Percentiles rank a stretch among this genome's conserved stretches.
These are phyloP conservation scores for Sympetrum striolatum DNA, from an alignment of 2,888 invertebrate species.

Conservation along the genomic window DNA sequence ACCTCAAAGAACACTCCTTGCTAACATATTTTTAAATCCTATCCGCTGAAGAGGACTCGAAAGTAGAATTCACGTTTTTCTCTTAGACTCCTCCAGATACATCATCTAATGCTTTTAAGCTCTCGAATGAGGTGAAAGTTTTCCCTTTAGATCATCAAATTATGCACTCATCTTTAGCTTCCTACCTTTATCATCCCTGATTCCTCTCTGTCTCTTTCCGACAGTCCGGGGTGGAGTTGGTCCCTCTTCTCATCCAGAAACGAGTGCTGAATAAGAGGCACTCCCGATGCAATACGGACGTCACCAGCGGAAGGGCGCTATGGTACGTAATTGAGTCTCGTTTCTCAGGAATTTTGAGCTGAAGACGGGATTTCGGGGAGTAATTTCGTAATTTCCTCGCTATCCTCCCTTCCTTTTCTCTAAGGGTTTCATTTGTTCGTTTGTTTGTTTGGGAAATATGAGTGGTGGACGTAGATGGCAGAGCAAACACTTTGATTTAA, in stretches of 20 bases:
- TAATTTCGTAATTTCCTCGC: too few relatives aligned
- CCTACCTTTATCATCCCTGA: neutral
- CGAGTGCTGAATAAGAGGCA: conserved; percentile 57
- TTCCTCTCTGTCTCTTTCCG: neutral
- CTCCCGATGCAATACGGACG: conserved; percentile 57
- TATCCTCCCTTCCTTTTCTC: too few relatives aligned
- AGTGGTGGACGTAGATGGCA: neutral
- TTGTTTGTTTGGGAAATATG: neutral
- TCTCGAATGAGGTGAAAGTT: neutral
- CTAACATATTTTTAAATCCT: too few relatives aligned
- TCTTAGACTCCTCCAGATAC: too few relatives aligned
- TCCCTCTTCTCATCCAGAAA: conserved; percentile 74
- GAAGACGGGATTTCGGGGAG: too few relatives aligned
- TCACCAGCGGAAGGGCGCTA: conserved; percentile 54
- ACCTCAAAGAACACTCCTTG: too few relatives aligned
- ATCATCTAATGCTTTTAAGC: too few relatives aligned
- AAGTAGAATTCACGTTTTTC: too few relatives aligned
- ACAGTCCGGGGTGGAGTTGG: conserved; percentile 73
- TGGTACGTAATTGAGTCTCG: neutral
- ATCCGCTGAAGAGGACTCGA: too few relatives aligned
- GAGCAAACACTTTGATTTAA: neutral
- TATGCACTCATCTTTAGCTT: neutral
- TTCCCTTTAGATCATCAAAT: neutral
- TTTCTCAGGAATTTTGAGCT: too few relatives aligned
- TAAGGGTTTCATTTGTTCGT: neutral